A percentile compares a stretch with the other conserved stretches of the same genome.
phyloP scores from a whole-genome alignment of 2,888 invertebrate species.

The Sialis lutaria region DNA sequence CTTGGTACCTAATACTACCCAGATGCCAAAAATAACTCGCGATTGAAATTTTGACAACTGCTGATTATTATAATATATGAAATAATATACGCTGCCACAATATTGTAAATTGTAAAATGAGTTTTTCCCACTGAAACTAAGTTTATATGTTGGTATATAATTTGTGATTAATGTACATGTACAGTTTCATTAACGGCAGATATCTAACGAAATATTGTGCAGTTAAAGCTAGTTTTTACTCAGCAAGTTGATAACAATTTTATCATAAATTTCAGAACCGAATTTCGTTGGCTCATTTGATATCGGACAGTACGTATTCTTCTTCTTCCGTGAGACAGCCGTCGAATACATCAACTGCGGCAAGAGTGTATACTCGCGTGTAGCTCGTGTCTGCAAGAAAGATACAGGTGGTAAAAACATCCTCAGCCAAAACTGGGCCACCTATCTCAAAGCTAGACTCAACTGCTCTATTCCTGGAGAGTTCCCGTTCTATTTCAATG shows the following conservation, averaged over 20 bases:
- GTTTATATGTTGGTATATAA: too few species aligned
- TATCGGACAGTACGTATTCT: slow-evolving; percentile 46
- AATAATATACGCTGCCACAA: too few species aligned
- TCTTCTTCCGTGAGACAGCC: slow-evolving; percentile 33
- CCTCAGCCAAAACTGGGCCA: slow-evolving; percentile 48
- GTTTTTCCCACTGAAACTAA: too few species aligned
- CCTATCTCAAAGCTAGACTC: slow-evolving; percentile 47
- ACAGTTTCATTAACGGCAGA: too few species aligned
- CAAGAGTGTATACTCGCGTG: slow-evolving; percentile 51
- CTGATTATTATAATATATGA: too few species aligned
- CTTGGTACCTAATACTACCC: too few species aligned
- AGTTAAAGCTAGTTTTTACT: neutral
- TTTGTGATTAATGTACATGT: too few species aligned
- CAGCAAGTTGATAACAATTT: slow-evolving; percentile 12
- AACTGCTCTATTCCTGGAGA: slow-evolving; percentile 57
- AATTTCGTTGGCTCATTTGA: slow-evolving; percentile 57
- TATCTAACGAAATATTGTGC: too few species aligned
- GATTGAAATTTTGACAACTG: too few species aligned
- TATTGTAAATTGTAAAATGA: too few species aligned
- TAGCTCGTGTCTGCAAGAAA: slow-evolving; percentile 56
- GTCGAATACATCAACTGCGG: slow-evolving; percentile 47
- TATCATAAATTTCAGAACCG: slow-evolving; percentile 35
- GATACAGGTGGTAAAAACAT: slow-evolving; percentile 48
- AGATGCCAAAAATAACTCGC: too few species aligned
- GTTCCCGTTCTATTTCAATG: slow-evolving; percentile 59